A percentile compares a stretch with the other conserved stretches of the same genome.
phyloP scores from a whole-genome alignment of 2,797 vertebrate genomes.

The Cossypha caffra region DNA sequence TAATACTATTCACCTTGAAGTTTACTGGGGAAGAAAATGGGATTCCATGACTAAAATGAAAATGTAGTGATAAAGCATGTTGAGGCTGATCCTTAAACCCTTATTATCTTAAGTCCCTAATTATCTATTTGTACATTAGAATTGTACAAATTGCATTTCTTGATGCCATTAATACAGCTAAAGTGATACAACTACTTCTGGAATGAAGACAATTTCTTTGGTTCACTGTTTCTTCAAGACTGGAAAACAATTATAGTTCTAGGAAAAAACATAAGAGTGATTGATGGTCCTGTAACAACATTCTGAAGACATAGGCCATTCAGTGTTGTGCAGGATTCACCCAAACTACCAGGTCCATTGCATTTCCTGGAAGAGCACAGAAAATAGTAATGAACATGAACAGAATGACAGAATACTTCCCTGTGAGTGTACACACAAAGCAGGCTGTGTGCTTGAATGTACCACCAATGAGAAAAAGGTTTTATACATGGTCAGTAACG shows the following conservation, averaged over 20 bases:
- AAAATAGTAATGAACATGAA: background rate
- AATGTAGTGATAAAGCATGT: background rate
- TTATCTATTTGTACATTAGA: background rate
- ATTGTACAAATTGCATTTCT: background rate
- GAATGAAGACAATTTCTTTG: background rate
- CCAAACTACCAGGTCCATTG: background rate
- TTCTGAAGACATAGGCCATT: background rate
- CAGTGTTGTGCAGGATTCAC: background rate
- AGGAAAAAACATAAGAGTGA: background rate
- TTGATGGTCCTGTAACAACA: background rate
- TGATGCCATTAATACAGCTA: background rate
- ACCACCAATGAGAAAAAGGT: background rate
- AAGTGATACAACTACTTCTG: background rate
- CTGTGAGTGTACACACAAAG: background rate
- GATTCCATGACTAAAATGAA: background rate
- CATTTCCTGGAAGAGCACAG: background rate
- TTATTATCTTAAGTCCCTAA: background rate
- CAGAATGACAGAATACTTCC: background rate
- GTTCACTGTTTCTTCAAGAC: background rate
- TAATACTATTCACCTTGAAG: background rate
- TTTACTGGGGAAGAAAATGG: background rate
- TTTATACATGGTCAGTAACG: background rate
- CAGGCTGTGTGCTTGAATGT: background rate
- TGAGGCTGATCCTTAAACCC: background rate
- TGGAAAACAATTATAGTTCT: background rate